Evolutionary conservation across 1,140 invertebrate species (phyloP), one percentile per base, ranked within the genome.

Genomic region (Nebria ingens): DNA sequence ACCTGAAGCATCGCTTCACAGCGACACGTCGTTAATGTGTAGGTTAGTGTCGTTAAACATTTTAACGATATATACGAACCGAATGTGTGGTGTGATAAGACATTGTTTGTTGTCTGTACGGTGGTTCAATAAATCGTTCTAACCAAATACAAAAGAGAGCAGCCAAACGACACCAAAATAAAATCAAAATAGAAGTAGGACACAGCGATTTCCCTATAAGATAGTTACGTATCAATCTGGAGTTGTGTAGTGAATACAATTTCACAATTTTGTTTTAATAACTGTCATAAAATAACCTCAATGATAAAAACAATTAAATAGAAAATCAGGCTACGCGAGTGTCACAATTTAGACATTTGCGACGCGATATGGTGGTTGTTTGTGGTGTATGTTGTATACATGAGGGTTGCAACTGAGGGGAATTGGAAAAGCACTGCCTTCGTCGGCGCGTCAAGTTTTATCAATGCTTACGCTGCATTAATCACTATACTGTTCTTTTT

Each of bases 11-110:
- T 45, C 40, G 40, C 17, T 34, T 45, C 40, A 45, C 40, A 45
- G 40, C 9, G 40, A 45, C 40, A 45, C 40, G 15, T 45, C 40
- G 40, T 45, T 45, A 45, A 45, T 45, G 40, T 45, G 40, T 45
- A 45, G 40, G 40, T 45, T 45, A 45, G 9, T 45, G 40, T 45
- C 40, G 40, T 45, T 45, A 45, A 45, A 45, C 40, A 45, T 17
- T 45, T 45, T 45, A 45, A 45, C 40, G 40, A 45, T 45, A 17
- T n/a, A n/a, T 45, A 45, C 40, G 9, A 45, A 45, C 6, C 9
- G 17, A 45, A 45, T 45, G 40, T n/a, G n/a, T n/a, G n/a, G n/a
- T n/a, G n/a, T 45, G 40, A 45, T 45, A 45, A 45, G 40, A 45
- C 40, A 45, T n/a, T n/a, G 40, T 45, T 45, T 17, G 9, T 11